These are phyloP conservation scores for Atopsyche davidsoni DNA, from an alignment of 1,140 invertebrate genomes.

Conservation along the genomic window DNA sequence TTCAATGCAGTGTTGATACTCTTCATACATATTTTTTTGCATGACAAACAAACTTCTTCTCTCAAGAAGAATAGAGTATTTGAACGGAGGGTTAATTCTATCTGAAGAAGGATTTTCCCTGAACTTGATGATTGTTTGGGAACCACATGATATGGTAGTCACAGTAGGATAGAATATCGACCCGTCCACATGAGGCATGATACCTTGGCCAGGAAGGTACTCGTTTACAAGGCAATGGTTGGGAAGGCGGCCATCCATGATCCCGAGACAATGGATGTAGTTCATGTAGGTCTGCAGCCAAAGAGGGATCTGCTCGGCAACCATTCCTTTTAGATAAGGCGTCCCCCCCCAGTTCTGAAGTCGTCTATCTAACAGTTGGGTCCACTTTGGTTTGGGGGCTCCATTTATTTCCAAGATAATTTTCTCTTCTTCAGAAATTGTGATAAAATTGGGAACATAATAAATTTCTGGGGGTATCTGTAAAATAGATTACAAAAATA, in stretches of 20 bases:
- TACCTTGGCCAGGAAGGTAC: conserved; percentile 88
- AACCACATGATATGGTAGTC: conserved; percentile 87
- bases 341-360: conserved; percentile 96
- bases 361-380: conserved; percentile 80
- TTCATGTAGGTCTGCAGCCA: conserved; percentile 76
- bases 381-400: conserved; percentile 94
- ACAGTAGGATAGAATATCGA: conserved; percentile 89
- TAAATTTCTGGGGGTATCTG: conserved; percentile 67
- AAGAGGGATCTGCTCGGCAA: conserved; percentile 79
- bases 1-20: conserved; percentile 85
- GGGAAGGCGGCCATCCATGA: conserved; percentile 73
- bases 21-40: conserved; percentile 73
- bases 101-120: conserved; percentile 45
- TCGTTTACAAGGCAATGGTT: conserved; percentile 98
- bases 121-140: conserved; percentile 85
- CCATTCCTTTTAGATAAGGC: conserved; percentile 90
- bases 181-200: conserved; percentile 93
- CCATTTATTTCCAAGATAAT: conserved; percentile 69
- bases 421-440: conserved; percentile 67
- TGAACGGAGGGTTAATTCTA: conserved; percentile 26
- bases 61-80: conserved; percentile 72
- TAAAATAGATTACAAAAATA: no score
- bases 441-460: conserved; percentile 92
- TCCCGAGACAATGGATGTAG: conserved; percentile 62
- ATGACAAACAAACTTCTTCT: conserved; percentile 83